Evolutionary conservation across 2,888 invertebrate genomes (phyloP), one percentile per base, ranked within the genome.

Genomic region (Mythimna lalbum): DNA sequence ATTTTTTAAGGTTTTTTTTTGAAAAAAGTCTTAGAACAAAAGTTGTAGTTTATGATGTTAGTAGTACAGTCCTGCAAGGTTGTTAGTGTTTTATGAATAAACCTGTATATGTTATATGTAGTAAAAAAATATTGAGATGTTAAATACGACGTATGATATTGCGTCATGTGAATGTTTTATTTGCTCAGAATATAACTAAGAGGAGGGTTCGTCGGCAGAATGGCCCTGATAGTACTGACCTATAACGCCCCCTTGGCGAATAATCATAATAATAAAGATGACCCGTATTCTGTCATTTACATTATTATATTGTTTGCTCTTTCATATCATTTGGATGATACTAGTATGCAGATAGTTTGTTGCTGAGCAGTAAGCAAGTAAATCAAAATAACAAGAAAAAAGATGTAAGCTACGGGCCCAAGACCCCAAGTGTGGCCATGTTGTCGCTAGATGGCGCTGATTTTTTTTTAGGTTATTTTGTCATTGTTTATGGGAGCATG

Each of bases 221-320:
- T 72, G 72, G 81, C 86, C 84, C 87, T 87, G 90, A 90, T 90
- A 87, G 84, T 83, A 80, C 64, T 91, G 91, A 92, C 91, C 92
- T 86, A 75, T 86, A 84, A 77, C 82, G 86, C 83, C 81, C 76
- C 59, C 71, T 68, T 62, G 67, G 66, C 64, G 43, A 65, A 60
- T 71, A 84, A 83, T 86, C 69, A 82, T 78, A 84, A 80, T 76
- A 82, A 85, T 81, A 71, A 65, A 68, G 57, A 61, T 78, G 80
- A 80, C 71, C 67, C 68, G 80, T 67, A 59, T 75, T 69, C 62
- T 71, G 39, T 63, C 39, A 31, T 67, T 63, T 55, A 76, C 65
- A 68, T 74, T 77, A 73, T 57, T 76, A 52, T 69, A 68, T 65
- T 77, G 63, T 73, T 71, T 76, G 67, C 36, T 70, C 23, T 27